phyloP scores from a whole-genome alignment of 2,113 vertebrate species.

The Dromaius novaehollandiae region DNA sequence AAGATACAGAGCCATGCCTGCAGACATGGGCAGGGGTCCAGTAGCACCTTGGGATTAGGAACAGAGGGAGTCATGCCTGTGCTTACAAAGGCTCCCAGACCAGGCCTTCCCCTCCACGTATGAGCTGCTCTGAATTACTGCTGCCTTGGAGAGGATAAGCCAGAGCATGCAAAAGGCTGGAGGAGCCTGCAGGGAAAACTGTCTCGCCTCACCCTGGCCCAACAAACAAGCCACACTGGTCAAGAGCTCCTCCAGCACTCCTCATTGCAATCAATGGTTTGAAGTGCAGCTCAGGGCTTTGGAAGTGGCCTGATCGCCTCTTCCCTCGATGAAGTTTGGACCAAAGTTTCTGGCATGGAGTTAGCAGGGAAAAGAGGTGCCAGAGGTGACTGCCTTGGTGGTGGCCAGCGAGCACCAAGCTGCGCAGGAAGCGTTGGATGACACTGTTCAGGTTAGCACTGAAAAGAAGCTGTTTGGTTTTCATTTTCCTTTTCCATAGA shows the following conservation, averaged over 20 bases:
- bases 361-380: background rate
- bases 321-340: background rate
- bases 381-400: background rate
- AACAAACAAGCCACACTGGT: too few species aligned
- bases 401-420: background rate
- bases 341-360: background rate
- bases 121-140: too few species aligned
- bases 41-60: too few species aligned
- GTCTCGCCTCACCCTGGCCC: too few species aligned
- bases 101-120: too few species aligned
- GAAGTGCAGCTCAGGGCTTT: background rate
- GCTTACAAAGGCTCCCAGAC: too few species aligned
- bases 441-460: background rate
- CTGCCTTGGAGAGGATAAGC: too few species aligned
- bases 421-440: background rate
- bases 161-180: too few species aligned
- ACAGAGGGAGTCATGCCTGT: too few species aligned
- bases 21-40: too few species aligned
- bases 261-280: background rate
- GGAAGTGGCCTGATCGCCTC: background rate
- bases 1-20: too few species aligned
- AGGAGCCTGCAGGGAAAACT: too few species aligned
- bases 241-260: background rate
- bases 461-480: conserved; percentile 47
- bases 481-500: conserved; percentile 30